Evolutionary conservation across 2,113 vertebrate species (phyloP), one percentile per base, ranked within the genome.

Genomic region (Micronisus gabar): DNA sequence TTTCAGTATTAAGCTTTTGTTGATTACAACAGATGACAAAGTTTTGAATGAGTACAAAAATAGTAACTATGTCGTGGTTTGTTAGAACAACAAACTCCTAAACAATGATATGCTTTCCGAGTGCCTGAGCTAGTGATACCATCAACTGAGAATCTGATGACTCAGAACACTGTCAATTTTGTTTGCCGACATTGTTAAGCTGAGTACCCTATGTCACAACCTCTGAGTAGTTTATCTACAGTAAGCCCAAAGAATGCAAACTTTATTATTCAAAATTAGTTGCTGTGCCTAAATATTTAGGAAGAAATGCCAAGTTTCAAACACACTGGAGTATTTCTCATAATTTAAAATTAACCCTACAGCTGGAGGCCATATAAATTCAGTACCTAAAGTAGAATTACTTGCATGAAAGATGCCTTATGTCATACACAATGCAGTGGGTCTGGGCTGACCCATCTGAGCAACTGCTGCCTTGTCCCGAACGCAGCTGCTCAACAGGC

Each of bases 81-180:
- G 74, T 63, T 81, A 90, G 65, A 93, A 81, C 29, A 75, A 81
- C 66, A 92, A 81, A 88, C 55, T 88, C 32, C 72, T 94, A 94
- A 95, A 94, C 75, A 96, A 53, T 73, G 17, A 26, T 61, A 71
- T 5, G 34, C 55, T 86, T 94, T 84, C 75, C 1, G 3, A 90
- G n/a, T 61, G 50, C 32, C 40, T 83, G 88, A 90, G 71, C 41
- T 66, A 55, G 63, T 92, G 95, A 96, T 67, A 56, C 50, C 76
- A 95, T 93, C 92, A 96, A 75, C 52, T 81, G 90, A 92, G 82
- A 95, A 95, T 95, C n/a, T 43, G 90, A 92, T 74, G 91, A 97
- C 55, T 96, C 90, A 81, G 47, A 86, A 83, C 36, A 36, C 45
- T 59, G 82, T 25, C 82, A 74, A 30, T 92, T 95, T 88, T 88